These are phyloP conservation scores for Neofelis nebulosa DNA, from an alignment of 2,113 vertebrate genomes.

Conservation along the genomic window DNA sequence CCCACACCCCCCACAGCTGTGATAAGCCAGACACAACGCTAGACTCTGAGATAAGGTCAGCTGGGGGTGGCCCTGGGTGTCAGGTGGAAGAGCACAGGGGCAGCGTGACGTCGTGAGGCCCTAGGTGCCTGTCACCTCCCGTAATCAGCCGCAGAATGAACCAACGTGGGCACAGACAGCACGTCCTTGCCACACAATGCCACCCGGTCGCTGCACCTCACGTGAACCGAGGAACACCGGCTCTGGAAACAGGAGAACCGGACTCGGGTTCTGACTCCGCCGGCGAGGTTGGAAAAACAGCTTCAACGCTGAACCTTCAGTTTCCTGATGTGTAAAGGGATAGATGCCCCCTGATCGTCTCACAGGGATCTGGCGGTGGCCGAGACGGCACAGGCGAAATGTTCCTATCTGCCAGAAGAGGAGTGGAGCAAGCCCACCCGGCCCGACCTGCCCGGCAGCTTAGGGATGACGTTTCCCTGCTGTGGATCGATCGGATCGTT, in stretches of 20 bases:
- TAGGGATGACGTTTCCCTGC: background rate
- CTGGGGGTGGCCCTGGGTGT: background rate
- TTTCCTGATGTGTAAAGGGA: background rate
- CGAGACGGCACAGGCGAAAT: rapidly evolving
- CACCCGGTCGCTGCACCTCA: rapidly evolving
- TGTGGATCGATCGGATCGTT: rapidly evolving
- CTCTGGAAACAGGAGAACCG: background rate
- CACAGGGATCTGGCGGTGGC: background rate
- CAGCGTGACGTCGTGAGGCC: rapidly evolving
- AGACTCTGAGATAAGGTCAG: background rate
- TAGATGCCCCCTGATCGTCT: background rate
- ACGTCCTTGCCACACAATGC: rapidly evolving
- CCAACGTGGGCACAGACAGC: rapidly evolving
- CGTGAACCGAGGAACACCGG: rapidly evolving
- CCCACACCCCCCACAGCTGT: rapidly evolving
- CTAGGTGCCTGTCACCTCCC: rapidly evolving
- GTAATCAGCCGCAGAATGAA: rapidly evolving
- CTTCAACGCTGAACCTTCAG: background rate
- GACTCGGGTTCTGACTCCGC: background rate
- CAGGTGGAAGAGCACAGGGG: background rate
- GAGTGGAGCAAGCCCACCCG: rapidly evolving
- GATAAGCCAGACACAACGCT: background rate
- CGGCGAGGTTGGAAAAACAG: background rate
- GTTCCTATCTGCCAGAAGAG: background rate
- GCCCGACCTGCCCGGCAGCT: rapidly evolving